Conservation (phyloP, 2,797 vertebrate species). For the Arnoldichthys spilopterus region DNA sequence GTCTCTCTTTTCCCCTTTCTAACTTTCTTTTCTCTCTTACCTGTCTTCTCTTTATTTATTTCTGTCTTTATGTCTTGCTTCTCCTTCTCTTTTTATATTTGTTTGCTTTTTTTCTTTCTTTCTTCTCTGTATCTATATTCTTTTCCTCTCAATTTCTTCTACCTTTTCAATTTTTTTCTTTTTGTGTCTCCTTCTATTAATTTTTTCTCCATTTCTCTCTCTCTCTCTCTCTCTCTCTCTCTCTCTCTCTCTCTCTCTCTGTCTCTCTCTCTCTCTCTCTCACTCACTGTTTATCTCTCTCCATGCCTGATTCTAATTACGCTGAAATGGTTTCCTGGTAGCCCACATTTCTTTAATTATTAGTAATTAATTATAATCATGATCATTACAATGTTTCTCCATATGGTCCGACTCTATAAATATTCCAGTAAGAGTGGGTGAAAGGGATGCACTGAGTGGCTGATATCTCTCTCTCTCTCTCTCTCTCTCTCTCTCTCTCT, state of each 20-base stretch:
- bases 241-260: neutral
- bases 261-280: neutral
- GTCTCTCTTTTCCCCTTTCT: conserved; percentile 39
- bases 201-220: too few relatives aligned
- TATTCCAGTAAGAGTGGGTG: conserved; percentile 25
- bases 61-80: neutral
- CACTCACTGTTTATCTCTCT: neutral
- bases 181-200: neutral
- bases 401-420: conserved; percentile 62
- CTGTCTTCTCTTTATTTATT: neutral
- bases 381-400: conserved; percentile 32
- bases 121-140: neutral
- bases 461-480: neutral
- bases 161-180: neutral
- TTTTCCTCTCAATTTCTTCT: neutral
- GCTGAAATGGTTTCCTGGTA: conserved; percentile 44
- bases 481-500: neutral
- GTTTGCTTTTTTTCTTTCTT: neutral
- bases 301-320: conserved; percentile 35
- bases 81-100: neutral
- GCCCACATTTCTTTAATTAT: conserved; percentile 42
- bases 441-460: conserved; percentile 19
- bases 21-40: conserved; percentile 38
- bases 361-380: conserved; percentile 42
- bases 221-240: neutral